These are phyloP conservation scores for Montifringilla adamsi DNA, from an alignment of 2,113 vertebrate genomes.

Conservation along the genomic window DNA sequence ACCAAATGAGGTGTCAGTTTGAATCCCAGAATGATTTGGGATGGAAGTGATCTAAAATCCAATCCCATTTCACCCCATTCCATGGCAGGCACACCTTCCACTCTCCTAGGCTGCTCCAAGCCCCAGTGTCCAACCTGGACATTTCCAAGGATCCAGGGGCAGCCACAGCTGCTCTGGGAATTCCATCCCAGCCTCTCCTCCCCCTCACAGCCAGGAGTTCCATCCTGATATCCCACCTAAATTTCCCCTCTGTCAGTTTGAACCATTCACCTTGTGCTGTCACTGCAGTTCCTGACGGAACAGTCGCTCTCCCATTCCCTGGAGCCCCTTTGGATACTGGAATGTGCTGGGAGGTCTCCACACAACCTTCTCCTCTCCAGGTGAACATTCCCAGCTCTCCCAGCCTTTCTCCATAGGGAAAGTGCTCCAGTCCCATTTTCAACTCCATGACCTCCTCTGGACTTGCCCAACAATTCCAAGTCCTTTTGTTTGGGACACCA, in stretches of 20 bases:
- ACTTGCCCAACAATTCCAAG: background rate
- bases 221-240: too few relatives aligned
- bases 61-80: fast-evolving
- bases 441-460: background rate
- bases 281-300: background rate
- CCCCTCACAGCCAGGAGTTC: background rate
- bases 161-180: background rate
- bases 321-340: background rate
- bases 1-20: background rate
- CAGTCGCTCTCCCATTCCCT: background rate
- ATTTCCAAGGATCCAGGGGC: background rate
- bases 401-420: background rate
- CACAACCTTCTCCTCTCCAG: background rate
- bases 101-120: background rate
- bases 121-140: fast-evolving
- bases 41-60: background rate
- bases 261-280: background rate
- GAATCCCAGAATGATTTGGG: background rate
- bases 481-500: background rate
- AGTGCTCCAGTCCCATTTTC: background rate
- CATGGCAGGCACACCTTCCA: background rate
- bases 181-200: fast-evolving
- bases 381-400: background rate
- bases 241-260: background rate
- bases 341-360: background rate